Base-by-base conservation (phyloP, 2,113 vertebrate genomes). In the Paradoxurus hermaphroditus region DNA sequence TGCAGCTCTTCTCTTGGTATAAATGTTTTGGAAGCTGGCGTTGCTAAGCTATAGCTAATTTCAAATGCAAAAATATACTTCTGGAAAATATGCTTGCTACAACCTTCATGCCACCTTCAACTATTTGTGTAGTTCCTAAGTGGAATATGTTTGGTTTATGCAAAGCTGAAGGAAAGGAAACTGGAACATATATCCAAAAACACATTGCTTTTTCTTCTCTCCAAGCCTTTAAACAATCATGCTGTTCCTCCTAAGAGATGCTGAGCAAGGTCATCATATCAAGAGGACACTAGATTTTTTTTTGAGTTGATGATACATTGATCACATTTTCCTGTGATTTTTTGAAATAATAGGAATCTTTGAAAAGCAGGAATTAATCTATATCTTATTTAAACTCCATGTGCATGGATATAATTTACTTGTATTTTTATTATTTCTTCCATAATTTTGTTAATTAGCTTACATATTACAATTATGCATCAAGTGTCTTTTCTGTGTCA, bases 41-140 rank as follows among this genome's bases (percentile, higher is more conserved):
- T 96, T 97, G 82, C 94, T 97, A 95, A 95, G 82, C 90, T 97
- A 44, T 93, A 84, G 67, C 49, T 95, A 94, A 96, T 97, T 98
- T 95, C 79, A 97, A 94, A 83, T 95, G 51, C 72, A 93, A 95
- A 98, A 97, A 92, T 36, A 62, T 31, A 91, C 12, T 84, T 79
- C 25, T 87, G 56, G 51, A 96, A 97, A 95, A 93, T 91, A 81
- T 15, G 31, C 79, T 95, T 94, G 82, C 73, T 81, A 49, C 68
- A 94, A 86, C 36, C 78, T 96, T 97, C 89, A 93, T 49, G 29
- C 86, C 78, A 56, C 73, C 86, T 95, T 94, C 39, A 82, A 44
- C 31, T 95, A 63, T 87, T 81, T 90, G 53, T 91, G 13, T 86
- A 84, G n/a, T 19, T 83, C 44, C 31, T 88, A 89, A 68, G 27